Evolutionary conservation across 2,888 invertebrate species (phyloP).

Genomic region (Eupithecia centaureata): DNA sequence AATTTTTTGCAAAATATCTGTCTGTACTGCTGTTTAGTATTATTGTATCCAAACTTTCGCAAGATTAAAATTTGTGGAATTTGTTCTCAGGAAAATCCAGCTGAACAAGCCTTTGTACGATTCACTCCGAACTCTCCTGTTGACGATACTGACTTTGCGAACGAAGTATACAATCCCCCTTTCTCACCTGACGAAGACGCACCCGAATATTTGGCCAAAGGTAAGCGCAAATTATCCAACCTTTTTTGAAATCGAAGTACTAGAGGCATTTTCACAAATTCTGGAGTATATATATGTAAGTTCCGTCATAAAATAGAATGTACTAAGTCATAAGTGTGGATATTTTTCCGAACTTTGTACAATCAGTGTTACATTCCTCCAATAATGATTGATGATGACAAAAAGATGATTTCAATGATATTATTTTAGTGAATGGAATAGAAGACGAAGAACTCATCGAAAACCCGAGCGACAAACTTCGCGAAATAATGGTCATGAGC

Average conservation of each 20-base stretch:
- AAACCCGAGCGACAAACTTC: constrained; percentile 72
- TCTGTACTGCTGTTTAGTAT: too few species aligned
- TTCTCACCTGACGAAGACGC: constrained; percentile 77
- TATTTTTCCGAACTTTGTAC: background rate
- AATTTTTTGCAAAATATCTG: too few species aligned
- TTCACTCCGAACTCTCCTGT: constrained; percentile 88
- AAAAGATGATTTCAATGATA: background rate
- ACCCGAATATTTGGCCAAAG: constrained; percentile 63
- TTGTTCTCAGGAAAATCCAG: constrained; percentile 86
- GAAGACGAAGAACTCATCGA: constrained; percentile 54
- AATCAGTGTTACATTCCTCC: background rate
- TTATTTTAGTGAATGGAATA: constrained; percentile 37
- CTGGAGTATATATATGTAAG: background rate
- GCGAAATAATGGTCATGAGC: constrained; percentile 68
- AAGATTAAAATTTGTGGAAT: too few species aligned
- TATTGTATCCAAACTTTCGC: too few species aligned
- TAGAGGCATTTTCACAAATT: background rate
- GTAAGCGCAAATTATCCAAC: constrained; percentile 43
- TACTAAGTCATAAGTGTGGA: background rate
- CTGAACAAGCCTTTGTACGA: constrained; percentile 90
- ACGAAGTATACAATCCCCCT: constrained; percentile 91
- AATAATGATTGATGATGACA: background rate
- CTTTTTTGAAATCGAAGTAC: background rate
- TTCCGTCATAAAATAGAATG: background rate
- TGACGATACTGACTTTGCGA: constrained; percentile 88